phyloP scores from a whole-genome alignment of 2,888 invertebrate genomes.

The Sminthurinus aureus region DNA sequence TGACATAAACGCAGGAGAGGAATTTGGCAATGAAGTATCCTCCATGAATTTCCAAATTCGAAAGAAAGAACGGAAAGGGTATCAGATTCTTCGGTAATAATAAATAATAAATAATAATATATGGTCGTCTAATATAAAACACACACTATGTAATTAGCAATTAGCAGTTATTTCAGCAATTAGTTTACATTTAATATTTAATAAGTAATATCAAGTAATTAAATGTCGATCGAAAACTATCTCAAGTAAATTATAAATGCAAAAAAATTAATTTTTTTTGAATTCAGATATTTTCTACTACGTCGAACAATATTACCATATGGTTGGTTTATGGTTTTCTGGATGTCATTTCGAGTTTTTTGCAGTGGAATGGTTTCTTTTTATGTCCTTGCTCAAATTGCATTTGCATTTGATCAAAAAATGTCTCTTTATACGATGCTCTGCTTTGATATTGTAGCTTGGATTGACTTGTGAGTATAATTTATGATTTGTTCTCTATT shows the following conservation, averaged over 20 bases:
- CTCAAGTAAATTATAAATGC: no score
- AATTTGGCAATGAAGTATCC: background rate
- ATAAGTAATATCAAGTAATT: no score
- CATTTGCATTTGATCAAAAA: conserved; percentile 48
- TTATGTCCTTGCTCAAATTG: conserved; percentile 46
- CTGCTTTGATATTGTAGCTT: conserved; percentile 51
- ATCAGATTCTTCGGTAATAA: conserved; percentile 8
- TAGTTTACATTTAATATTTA: no score
- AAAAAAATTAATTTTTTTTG: conserved; percentile 12
- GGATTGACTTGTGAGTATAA: conserved; percentile 50
- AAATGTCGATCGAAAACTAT: no score
- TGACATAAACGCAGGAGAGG: background rate
- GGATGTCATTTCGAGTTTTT: conserved; percentile 52
- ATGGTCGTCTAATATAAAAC: background rate
- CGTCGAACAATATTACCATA: conserved; percentile 43
- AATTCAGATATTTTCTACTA: conserved; percentile 6
- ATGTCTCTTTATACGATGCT: conserved; percentile 34
- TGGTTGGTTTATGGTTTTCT: conserved; percentile 46
- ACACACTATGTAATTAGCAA: background rate
- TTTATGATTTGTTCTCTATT: background rate
- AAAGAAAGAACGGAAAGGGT: background rate
- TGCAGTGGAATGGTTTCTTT: conserved; percentile 35
- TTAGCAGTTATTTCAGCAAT: no score
- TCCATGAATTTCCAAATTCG: background rate
- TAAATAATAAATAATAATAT: background rate